Conservation (phyloP, 2,113 vertebrate species). For the Poeciliopsis turrubarensis region DNA sequence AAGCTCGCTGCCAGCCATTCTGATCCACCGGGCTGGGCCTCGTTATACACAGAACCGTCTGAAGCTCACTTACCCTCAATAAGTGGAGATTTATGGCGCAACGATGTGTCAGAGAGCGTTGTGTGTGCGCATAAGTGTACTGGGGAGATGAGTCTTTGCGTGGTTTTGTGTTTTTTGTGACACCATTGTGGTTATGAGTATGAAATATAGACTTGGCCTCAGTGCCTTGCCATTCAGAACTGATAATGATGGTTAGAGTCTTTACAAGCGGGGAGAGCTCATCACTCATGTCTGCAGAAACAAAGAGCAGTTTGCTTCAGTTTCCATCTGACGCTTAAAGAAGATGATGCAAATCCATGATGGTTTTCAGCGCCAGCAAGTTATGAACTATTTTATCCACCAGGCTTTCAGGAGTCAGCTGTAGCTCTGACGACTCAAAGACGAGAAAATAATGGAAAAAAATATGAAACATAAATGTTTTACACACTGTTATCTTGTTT, state of each 20-base stretch:
- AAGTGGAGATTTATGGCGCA: conserved; percentile 68
- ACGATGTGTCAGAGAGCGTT: conserved; percentile 39
- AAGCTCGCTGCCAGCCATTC: conserved; percentile 88
- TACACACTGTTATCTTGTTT: background rate
- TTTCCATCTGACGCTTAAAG: background rate
- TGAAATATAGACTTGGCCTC: conserved; percentile 45
- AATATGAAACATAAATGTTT: background rate
- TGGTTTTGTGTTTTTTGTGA: conserved; percentile 38
- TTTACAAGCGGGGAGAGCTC: conserved; percentile 34
- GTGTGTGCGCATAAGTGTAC: background rate
- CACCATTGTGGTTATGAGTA: conserved; percentile 41
- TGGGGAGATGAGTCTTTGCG: conserved; percentile 23
- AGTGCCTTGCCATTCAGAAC: conserved; percentile 49
- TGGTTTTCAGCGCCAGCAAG: background rate
- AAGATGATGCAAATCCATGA: background rate
- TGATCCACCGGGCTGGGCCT: conserved; percentile 84
- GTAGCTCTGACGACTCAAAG: background rate
- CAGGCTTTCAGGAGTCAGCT: background rate
- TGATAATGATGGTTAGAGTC: conserved; percentile 38
- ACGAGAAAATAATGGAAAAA: background rate
- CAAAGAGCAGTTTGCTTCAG: conserved; percentile 17
- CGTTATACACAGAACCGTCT: conserved; percentile 55
- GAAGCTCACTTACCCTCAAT: conserved; percentile 75
- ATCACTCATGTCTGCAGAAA: conserved; percentile 27
- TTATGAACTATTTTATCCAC: background rate